phyloP scores from a whole-genome alignment of 2,888 invertebrate species.

The Psococerastis gibbosa region DNA sequence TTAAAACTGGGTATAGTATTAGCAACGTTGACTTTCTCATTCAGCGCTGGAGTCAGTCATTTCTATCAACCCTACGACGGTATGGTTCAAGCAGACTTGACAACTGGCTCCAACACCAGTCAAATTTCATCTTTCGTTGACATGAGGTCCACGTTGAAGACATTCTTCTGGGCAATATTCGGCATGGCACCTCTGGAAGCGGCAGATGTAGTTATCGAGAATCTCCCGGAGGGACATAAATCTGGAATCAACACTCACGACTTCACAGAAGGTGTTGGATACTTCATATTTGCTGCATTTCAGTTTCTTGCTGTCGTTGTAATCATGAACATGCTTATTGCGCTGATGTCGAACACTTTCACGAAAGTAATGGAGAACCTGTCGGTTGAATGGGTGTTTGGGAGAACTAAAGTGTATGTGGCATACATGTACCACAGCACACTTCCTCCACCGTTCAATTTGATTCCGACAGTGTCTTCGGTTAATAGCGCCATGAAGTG shows the following conservation, averaged over 20 bases:
- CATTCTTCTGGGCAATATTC: conserved; percentile 50
- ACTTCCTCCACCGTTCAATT: conserved; percentile 50
- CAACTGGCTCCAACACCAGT: conserved; percentile 35
- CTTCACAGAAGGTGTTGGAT: conserved; percentile 46
- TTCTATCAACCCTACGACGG: conserved; percentile 47
- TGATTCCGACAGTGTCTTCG: conserved; percentile 39
- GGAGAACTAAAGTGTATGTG: conserved; percentile 45
- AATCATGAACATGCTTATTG: conserved; percentile 53
- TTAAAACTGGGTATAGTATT: conserved; percentile 41
- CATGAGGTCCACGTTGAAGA: conserved; percentile 36
- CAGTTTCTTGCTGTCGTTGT: conserved; percentile 52
- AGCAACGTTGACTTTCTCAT: conserved; percentile 36
- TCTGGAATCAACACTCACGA: conserved; percentile 31
- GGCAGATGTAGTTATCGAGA: conserved; percentile 43
- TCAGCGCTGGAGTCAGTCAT: conserved; percentile 36
- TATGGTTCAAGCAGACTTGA: conserved; percentile 36
- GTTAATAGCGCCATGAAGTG: conserved; percentile 30
- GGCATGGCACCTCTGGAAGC: conserved; percentile 44
- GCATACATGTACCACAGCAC: conserved; percentile 50
- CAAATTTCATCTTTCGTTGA: conserved; percentile 34
- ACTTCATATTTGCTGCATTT: conserved; percentile 42
- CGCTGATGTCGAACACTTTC: conserved; percentile 61
- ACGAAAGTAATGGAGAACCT: conserved; percentile 47
- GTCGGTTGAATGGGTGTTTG: conserved; percentile 58
- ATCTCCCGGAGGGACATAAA: conserved; percentile 24